phyloP scores from a whole-genome alignment of 2,113 vertebrate species.

The Ophiodon elongatus region DNA sequence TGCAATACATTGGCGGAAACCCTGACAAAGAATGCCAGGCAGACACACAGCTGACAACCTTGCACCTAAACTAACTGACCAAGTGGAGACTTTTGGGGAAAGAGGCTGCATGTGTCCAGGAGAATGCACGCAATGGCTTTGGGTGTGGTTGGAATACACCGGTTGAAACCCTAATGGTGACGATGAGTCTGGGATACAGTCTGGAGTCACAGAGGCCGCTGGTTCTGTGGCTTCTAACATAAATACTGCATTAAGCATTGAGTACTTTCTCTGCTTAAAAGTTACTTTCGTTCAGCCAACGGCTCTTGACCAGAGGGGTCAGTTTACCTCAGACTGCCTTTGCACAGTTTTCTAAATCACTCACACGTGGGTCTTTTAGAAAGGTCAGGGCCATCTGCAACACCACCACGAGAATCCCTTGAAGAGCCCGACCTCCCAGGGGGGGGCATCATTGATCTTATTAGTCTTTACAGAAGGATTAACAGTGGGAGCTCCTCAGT shows the following conservation, averaged over 20 bases:
- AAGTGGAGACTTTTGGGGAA: no score
- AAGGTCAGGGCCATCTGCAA: conserved; percentile 64
- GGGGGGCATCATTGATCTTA: conserved; percentile 72
- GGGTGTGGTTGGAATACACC: background rate
- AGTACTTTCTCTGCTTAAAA: background rate
- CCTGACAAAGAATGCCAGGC: no score
- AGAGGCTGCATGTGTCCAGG: no score
- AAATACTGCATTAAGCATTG: background rate
- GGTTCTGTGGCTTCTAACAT: background rate
- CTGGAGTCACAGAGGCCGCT: background rate
- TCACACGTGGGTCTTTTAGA: conserved; percentile 45
- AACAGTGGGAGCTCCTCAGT: conserved; percentile 53
- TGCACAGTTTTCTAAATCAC: conserved; percentile 26
- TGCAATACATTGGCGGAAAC: no score
- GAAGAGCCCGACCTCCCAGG: conserved; percentile 58
- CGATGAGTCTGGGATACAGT: background rate
- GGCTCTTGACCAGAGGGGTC: conserved; percentile 40
- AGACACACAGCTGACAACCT: no score
- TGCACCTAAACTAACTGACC: no score
- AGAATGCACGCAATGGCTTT: no score
- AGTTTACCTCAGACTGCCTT: conserved; percentile 23
- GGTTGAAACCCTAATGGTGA: background rate
- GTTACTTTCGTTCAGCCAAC: conserved; percentile 5
- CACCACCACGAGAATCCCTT: conserved; percentile 36
- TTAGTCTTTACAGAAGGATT: conserved; percentile 76